These are phyloP conservation scores for Venusia cambrica DNA, from an alignment of 2,888 invertebrate genomes.

Conservation along the genomic window DNA sequence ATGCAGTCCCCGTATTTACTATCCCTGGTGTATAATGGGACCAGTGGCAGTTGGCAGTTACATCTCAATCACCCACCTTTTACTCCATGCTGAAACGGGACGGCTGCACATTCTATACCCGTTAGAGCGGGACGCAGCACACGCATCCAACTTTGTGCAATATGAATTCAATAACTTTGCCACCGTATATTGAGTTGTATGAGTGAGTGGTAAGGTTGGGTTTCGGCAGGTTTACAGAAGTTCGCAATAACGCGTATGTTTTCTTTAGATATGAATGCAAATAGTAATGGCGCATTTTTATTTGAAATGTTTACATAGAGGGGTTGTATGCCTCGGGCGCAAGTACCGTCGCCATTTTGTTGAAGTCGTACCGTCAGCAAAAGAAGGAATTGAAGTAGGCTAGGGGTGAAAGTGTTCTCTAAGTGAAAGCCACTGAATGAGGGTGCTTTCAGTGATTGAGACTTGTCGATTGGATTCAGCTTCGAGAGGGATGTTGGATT, in stretches of 20 bases:
- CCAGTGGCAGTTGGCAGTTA: constrained; percentile 79
- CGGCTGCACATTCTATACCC: constrained; percentile 15
- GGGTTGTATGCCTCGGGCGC: constrained; percentile 49
- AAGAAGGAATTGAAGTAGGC: constrained; percentile 29
- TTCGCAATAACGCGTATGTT: constrained; percentile 76
- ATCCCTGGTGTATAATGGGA: constrained; percentile 72
- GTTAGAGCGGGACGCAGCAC: constrained; percentile 42
- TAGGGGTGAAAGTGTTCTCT: constrained; percentile 36
- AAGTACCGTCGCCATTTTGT: constrained; percentile 72
- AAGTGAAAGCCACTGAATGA: constrained; percentile 47
- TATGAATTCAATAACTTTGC: constrained; percentile 46
- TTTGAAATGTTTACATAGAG: constrained; percentile 78
- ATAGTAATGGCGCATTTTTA: constrained; percentile 81
- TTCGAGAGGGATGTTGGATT: constrained; percentile 13
- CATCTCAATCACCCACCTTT: constrained; percentile 78
- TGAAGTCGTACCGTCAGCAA: constrained; percentile 59
- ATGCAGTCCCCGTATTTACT: constrained; percentile 54
- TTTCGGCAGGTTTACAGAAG: constrained; percentile 36
- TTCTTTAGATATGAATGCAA: constrained; percentile 81
- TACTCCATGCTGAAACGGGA: constrained; percentile 62
- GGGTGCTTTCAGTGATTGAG: constrained; percentile 33
- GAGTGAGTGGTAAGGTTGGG: constrained; percentile 21
- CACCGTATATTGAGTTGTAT: constrained; percentile 18
- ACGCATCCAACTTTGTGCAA: constrained; percentile 65
- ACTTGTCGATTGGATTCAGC: constrained; percentile 22